These are phyloP conservation scores for Harlomillsia oculata DNA, from an alignment of 1,140 invertebrate genomes.

Conservation along the genomic window DNA sequence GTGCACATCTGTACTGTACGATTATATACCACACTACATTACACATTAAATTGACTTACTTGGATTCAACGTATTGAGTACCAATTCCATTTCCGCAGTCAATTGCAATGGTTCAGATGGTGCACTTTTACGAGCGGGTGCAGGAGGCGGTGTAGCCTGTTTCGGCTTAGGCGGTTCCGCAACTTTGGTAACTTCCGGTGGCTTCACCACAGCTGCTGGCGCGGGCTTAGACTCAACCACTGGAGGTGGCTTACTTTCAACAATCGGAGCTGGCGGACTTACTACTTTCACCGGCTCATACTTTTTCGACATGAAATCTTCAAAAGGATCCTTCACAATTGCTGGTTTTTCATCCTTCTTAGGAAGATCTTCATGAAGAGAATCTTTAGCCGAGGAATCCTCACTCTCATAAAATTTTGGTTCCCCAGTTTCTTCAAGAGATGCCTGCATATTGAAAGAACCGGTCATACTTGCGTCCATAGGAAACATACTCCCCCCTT, in stretches of 20 bases:
- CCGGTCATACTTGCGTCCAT: conserved; percentile 13
- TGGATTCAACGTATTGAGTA: conserved; percentile 33
- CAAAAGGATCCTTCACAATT: conserved; percentile 12
- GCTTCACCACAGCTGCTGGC: not conserved
- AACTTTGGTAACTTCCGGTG: not conserved
- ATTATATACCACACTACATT: not conserved
- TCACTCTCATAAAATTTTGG: conserved; percentile 31
- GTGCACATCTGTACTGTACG: no score
- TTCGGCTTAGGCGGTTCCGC: not conserved
- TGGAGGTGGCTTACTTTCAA: not conserved
- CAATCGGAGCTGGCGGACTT: not conserved
- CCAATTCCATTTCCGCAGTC: conserved; percentile 23
- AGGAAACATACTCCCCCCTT: not conserved
- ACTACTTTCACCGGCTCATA: not conserved
- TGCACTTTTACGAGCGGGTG: not conserved
- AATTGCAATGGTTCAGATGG: not conserved
- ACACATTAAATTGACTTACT: conserved; percentile 21
- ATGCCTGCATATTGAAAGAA: conserved; percentile 24
- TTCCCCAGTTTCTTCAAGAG: conserved; percentile 28
- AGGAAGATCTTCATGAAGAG: conserved; percentile 1
- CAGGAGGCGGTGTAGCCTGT: not conserved
- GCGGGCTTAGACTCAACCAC: not conserved
- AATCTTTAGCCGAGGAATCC: conserved; percentile 26
- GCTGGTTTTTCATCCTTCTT: conserved; percentile 1
- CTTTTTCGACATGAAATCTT: conserved; percentile 7